Evolutionary conservation across 2,113 vertebrate genomes (phyloP), one percentile per base, ranked within the genome.

Genomic region (Trogon melanurus): DNA sequence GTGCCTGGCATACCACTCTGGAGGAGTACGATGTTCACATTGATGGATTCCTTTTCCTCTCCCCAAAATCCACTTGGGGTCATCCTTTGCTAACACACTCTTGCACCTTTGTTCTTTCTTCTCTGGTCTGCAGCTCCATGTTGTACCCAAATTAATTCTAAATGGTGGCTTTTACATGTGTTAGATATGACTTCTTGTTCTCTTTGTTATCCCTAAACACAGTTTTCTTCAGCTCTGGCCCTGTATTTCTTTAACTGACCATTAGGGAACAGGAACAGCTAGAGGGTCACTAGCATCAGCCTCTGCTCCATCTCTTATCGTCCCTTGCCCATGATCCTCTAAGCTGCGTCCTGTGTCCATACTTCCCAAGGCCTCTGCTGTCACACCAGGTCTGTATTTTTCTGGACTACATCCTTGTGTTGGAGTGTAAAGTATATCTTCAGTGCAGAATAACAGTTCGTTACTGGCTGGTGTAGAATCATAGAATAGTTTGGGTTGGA

Each of bases 311-410:
- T 25, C 22, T 66, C 16, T 34, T 41, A n/a, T 9, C 32, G 36
- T 5, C 16, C 16, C 22, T 66, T 79, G 22, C 30, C 41, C 4
- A 4, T 79, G 53, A 41, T 85, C 61, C 23, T 74, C 66, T 27
- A 2, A 1, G 0, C 15, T 54, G 3, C 47, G 16, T 30, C 36
- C 51, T 32, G 9, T 9, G 10, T 53, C 32, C n/a, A 10, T 85
- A 2, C 36, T 94, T 70, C 65, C 50, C 65, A 65, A 41, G 16
- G 20, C 25, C 16, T 61, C 32, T 78, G 65, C 50, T 56, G 10
- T 51, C 7, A 8, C 19, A 54, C 18, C 44, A 50, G 38, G 26
- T 61, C 51, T 38, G 15, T 36, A 16, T 70, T 85, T 74, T 51
- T 66, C 51, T 74, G 56, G 23, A 13, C n/a, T 71, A 5, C 34